These are phyloP conservation scores for Palythoa grandis DNA, from an alignment of 92 coral and sea anemone genomes.

Conservation along the genomic window DNA sequence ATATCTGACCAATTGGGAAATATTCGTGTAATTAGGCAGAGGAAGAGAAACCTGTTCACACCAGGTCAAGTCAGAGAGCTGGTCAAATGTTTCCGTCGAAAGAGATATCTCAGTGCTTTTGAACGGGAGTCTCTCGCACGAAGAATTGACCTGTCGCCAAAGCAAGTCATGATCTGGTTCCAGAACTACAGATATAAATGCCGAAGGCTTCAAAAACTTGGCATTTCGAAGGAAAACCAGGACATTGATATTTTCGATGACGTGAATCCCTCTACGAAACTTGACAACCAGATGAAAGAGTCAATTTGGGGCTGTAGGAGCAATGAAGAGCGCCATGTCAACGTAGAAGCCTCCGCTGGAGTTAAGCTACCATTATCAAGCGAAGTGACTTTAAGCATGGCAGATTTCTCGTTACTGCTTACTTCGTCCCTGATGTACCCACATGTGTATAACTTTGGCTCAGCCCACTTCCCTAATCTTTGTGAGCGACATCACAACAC, in stretches of 20 bases:
- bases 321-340: neutral
- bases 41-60: constrained; percentile 38
- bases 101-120: constrained; percentile 21
- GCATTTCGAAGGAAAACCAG: constrained; percentile 29
- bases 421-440: constrained; percentile 36
- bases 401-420: constrained; percentile 26
- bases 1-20: constrained; percentile 7
- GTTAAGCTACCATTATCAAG: neutral
- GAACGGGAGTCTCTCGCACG: constrained; percentile 41
- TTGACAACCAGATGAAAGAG: neutral
- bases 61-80: constrained; percentile 34
- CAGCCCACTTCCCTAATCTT: neutral
- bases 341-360: neutral
- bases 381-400: constrained; percentile 34
- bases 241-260: constrained; percentile 18
- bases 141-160: constrained; percentile 29
- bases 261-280: too few species aligned
- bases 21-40: constrained; percentile 5
- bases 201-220: constrained; percentile 34
- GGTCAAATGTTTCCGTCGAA: constrained; percentile 40
- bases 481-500: constrained; percentile 21
- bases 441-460: constrained; percentile 7
- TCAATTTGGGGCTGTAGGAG: neutral
- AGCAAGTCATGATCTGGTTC: constrained; percentile 48
- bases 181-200: constrained; percentile 44